Evolutionary conservation across 2,888 invertebrate genomes (phyloP).

Genomic region (Myopa tessellatipennis): DNA sequence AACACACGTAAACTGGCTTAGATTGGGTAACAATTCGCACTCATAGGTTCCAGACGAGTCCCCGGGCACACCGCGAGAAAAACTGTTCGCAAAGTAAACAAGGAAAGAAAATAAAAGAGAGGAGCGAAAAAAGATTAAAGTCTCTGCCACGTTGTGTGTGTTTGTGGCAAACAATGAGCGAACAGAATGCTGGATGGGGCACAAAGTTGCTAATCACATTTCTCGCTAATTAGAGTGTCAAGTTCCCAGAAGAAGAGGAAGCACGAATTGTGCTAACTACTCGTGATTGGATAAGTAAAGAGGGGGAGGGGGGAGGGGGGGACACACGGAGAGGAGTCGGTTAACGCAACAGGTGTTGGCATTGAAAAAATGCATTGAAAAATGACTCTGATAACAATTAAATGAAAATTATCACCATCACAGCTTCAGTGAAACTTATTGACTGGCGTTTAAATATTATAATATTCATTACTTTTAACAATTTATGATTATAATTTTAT

Average conservation of each 20-base stretch:
- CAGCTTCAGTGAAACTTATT: too few species aligned
- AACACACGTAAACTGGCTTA: conserved; percentile 55
- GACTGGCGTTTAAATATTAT: too few species aligned
- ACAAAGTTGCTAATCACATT: conserved; percentile 64
- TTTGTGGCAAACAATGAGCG: conserved; percentile 1
- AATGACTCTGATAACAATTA: too few species aligned
- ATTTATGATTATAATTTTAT: too few species aligned
- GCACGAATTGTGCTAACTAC: conserved; percentile 23
- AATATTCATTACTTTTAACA: too few species aligned
- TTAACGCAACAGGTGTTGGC: not conserved
- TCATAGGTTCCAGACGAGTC: not conserved
- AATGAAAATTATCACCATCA: too few species aligned
- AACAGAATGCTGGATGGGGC: not conserved
- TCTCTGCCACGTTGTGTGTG: too few species aligned
- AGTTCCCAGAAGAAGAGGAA: conserved; percentile 51
- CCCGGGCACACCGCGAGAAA: not conserved
- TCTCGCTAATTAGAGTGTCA: conserved; percentile 57
- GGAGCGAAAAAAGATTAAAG: not conserved
- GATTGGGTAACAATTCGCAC: not conserved
- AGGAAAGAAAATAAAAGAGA: not conserved
- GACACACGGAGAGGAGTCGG: too few species aligned
- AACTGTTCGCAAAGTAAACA: not conserved
- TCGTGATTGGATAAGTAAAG: not conserved
- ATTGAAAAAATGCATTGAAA: not conserved
- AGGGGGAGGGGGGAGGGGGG: not conserved